These are phyloP conservation scores for Altica lythri DNA, from an alignment of 2,888 invertebrate genomes.

Conservation along the genomic window DNA sequence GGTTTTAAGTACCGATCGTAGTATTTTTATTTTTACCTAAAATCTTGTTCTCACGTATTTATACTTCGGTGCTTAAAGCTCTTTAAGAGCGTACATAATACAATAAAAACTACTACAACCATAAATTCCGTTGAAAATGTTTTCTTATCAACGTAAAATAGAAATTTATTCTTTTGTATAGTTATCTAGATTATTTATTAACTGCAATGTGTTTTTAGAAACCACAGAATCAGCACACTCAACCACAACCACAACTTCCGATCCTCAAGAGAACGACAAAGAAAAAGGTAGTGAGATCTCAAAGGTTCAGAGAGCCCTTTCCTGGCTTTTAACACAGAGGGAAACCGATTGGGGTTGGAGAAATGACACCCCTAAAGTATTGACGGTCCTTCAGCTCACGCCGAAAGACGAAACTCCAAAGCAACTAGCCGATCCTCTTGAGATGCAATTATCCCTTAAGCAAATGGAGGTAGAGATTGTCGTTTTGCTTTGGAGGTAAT, in stretches of 20 bases:
- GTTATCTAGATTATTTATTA: no score
- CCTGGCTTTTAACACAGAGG: conserved; percentile 54
- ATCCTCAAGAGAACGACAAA: conserved; percentile 33
- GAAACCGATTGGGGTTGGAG: conserved; percentile 81
- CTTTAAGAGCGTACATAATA: no score
- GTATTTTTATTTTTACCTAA: no score
- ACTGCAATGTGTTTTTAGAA: no score
- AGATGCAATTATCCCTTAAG: conserved; percentile 79
- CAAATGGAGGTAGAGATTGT: conserved; percentile 88
- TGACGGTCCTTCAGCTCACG: conserved; percentile 75
- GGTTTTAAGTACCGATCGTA: no score
- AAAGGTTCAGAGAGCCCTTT: conserved; percentile 70
- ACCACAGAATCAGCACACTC: conserved; percentile 39
- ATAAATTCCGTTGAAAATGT: no score
- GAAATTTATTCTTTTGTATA: no score
- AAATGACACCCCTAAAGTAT: conserved; percentile 81
- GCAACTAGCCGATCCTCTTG: conserved; percentile 64
- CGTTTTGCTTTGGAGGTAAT: conserved; percentile 78
- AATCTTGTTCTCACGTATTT: no score
- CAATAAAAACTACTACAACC: no score
- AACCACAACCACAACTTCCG: conserved; percentile 22
- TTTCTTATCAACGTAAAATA: no score
- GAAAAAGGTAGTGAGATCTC: conserved; percentile 55
- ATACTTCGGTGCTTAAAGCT: no score
- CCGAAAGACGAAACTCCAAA: conserved; percentile 49